These are phyloP conservation scores for Entomobrya multifasciata DNA, from an alignment of 2,888 invertebrate species.

Conservation along the genomic window DNA sequence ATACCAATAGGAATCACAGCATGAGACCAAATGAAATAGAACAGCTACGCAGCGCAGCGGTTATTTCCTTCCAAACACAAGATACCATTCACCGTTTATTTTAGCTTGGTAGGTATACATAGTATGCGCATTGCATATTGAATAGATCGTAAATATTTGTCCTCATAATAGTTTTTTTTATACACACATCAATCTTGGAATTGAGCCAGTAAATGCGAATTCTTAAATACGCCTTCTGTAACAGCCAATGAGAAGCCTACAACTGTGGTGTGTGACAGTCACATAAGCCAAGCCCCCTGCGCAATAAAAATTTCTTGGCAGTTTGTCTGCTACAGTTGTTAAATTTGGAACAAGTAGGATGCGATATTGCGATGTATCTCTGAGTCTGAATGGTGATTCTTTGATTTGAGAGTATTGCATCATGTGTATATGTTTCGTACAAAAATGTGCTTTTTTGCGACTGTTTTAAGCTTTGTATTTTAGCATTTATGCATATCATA, in stretches of 20 bases:
- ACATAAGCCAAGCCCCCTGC: conserved; percentile 20
- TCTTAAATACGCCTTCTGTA: conserved; percentile 49
- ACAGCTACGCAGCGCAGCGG: conserved; percentile 10
- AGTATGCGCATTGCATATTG: too few species aligned
- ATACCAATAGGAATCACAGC: background rate
- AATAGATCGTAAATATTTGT: conserved; percentile 9
- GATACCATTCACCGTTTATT: background rate
- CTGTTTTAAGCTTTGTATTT: background rate
- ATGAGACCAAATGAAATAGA: background rate
- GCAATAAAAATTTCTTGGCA: background rate
- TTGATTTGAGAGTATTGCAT: background rate
- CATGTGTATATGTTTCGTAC: background rate
- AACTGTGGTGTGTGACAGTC: conserved; percentile 40
- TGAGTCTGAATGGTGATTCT: background rate
- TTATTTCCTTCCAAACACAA: conserved; percentile 14
- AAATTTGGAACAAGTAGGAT: too few species aligned
- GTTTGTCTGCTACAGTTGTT: too few species aligned
- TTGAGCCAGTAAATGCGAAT: conserved; percentile 2
- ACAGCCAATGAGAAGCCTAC: conserved; percentile 45
- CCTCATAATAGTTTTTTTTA: conserved; percentile 17
- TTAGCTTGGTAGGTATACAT: background rate
- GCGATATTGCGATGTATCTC: too few species aligned
- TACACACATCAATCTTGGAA: conserved; percentile 44
- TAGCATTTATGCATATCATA: background rate
- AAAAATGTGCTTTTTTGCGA: background rate